These are phyloP conservation scores for Drosophila triauraria DNA, from an alignment of 1,140 invertebrate genomes.

Conservation along the genomic window DNA sequence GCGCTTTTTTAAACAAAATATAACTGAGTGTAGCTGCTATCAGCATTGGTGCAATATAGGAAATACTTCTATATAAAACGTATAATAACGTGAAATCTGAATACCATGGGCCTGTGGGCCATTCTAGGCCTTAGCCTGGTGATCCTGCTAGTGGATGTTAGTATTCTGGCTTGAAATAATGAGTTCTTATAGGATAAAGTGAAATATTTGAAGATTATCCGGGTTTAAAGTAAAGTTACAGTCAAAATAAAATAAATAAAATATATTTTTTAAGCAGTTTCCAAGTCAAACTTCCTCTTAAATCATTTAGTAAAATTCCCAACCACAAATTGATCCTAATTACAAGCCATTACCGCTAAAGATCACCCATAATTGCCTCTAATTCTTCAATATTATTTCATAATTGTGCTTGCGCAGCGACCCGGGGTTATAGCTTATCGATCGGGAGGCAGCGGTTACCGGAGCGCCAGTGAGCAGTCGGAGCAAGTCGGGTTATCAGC, in stretches of 20 bases:
- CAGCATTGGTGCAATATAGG: conserved; percentile 23
- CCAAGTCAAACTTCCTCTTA: not conserved
- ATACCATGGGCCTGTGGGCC: conserved; percentile 30
- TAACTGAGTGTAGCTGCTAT: conserved; percentile 14
- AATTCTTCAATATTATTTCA: conserved; percentile 47
- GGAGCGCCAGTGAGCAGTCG: conserved; percentile 34
- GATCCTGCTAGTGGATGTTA: conserved; percentile 41
- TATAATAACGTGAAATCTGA: conserved; percentile 6
- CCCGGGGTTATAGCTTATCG: conserved; percentile 64
- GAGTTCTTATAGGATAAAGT: not conserved
- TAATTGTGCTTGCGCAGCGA: conserved; percentile 65
- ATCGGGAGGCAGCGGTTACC: conserved; percentile 46
- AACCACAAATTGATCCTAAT: conserved; percentile 20
- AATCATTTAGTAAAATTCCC: too few species aligned
- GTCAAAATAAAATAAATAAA: not conserved
- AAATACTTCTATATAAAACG: conserved; percentile 2
- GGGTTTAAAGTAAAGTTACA: not conserved
- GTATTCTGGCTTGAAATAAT: conserved; percentile 2
- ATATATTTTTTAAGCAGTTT: too few species aligned
- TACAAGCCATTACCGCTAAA: conserved; percentile 9
- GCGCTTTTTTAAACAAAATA: not conserved
- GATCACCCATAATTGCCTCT: conserved; percentile 19
- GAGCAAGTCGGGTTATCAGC: conserved; percentile 58
- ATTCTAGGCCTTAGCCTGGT: conserved; percentile 31
- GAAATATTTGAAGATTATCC: not conserved